Percentiles rank a stretch among this genome's conserved stretches.
These are phyloP conservation scores for Acleris emargana DNA, from an alignment of 2,888 invertebrate genomes.

Conservation along the genomic window DNA sequence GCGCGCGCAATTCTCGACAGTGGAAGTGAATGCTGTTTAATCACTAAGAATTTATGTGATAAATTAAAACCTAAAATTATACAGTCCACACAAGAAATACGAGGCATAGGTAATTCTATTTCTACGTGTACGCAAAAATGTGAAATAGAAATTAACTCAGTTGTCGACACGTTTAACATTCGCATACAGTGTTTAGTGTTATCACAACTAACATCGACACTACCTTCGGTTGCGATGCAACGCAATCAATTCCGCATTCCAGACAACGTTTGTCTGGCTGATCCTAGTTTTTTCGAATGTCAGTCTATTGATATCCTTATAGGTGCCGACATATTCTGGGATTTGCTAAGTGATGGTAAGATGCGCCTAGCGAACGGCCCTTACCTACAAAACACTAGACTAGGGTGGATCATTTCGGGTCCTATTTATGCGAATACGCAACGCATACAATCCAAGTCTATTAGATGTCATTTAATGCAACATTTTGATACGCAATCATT, in stretches of 20 bases:
- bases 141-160: not conserved
- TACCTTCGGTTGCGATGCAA: not conserved
- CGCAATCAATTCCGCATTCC: constrained; percentile 4
- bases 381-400: constrained; percentile 6
- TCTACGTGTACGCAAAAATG: no score
- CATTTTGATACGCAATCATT: constrained; percentile 1
- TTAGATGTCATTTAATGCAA: constrained; percentile 3
- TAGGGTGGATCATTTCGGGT: constrained; percentile 1
- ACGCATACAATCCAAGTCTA: no score
- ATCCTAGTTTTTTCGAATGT: constrained; percentile 2
- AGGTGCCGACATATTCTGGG: constrained; percentile 7
- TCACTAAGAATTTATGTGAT: no score
- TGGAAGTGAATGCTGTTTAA: no score
- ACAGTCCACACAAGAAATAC: no score
- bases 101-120: no score
- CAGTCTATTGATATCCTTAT: constrained; percentile 6
- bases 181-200: not conserved
- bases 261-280: constrained; percentile 4
- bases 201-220: not conserved
- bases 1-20: no score
- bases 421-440: not conserved
- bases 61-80: no score
- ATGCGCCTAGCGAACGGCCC: constrained; percentile 1
- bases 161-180: not conserved
- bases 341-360: not conserved